Evolutionary conservation across 53 echinoderm and acorn worm species (phyloP), one percentile per base, ranked within the genome.

Genomic region (Actinopyga echinites): DNA sequence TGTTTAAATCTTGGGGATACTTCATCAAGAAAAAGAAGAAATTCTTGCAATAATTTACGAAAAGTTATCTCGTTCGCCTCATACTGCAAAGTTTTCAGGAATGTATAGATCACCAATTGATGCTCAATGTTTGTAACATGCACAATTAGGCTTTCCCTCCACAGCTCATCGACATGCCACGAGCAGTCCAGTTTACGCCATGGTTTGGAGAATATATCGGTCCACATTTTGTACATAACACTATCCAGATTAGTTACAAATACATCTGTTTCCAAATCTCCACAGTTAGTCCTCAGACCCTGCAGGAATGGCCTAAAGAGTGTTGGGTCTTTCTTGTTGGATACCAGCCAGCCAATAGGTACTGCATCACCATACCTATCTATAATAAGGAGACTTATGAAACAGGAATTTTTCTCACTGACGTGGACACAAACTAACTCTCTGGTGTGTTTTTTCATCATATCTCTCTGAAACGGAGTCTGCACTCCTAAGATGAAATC

Each of bases 41-140:
- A 68, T 24, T 68, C 68, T 37, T 68, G 68, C 31, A 68, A 33
- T 13, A 36, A 38, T 68, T 68, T 68, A 2, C 68, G 43, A 36
- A 68, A 68, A 36, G 36, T 36, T 22, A 68, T 68, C 40, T 68
- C 68, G 19, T 68, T 42, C 8, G 37, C 40, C 35, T 68, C 68
- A 31, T 68, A 68, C 24, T 68, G 68, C 35, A 68, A 68, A n/a
- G 68, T 36, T 42, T 68, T 68, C 12, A 68, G 68, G 68, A 38
- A 68, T 36, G 68, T 42, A 68, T 68, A 68, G 43, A 68, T 42
- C 0, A 68, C 38, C 24, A 68, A 36, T 19, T 68, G 68, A 12
- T 68, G 36, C 21, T 68, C 68, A n/a, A 19, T 19, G 68, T 68
- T 42, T n/a, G 68, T 5, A 5, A 68, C 17, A 42, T 36, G 23